Evolutionary conservation across 1,140 invertebrate genomes (phyloP).

Genomic region (Lycorma delicatula): DNA sequence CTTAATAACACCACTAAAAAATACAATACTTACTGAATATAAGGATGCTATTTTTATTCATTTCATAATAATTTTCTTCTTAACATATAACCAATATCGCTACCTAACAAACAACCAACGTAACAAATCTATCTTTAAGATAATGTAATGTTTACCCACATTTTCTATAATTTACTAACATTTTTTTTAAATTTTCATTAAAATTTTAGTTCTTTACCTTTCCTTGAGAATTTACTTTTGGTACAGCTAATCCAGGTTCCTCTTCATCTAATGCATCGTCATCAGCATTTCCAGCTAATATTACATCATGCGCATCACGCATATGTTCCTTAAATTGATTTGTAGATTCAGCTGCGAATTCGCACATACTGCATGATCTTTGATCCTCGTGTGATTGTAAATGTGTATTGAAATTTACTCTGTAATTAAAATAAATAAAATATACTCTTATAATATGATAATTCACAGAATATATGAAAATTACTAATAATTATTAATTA

Average conservation of each 20-base stretch:
- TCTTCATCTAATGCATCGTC: conserved; percentile 48
- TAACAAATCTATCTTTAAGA: too few relatives aligned
- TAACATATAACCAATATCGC: too few relatives aligned
- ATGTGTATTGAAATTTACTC: conserved; percentile 23
- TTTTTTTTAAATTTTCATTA: too few relatives aligned
- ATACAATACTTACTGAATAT: too few relatives aligned
- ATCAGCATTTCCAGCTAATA: conserved; percentile 16
- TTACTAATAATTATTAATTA: neutral
- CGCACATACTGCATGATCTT: conserved; percentile 20
- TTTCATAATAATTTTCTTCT: too few relatives aligned
- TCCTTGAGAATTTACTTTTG: conserved; percentile 69
- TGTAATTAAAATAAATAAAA: conserved; percentile 15
- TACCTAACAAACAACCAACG: too few relatives aligned
- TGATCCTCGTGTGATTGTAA: conserved; percentile 20
- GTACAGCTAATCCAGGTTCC: conserved; percentile 52
- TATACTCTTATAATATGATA: neutral
- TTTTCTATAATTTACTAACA: too few relatives aligned
- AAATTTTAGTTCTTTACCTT: too few relatives aligned
- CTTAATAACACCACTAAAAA: too few relatives aligned
- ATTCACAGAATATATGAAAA: neutral
- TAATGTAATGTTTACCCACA: too few relatives aligned
- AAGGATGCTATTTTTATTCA: too few relatives aligned
- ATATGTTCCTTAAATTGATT: conserved; percentile 22
- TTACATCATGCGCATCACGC: conserved; percentile 15
- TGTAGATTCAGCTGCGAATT: conserved; percentile 21